Conservation (phyloP, 2,888 invertebrate genomes). For the Leucophora obtusa region DNA sequence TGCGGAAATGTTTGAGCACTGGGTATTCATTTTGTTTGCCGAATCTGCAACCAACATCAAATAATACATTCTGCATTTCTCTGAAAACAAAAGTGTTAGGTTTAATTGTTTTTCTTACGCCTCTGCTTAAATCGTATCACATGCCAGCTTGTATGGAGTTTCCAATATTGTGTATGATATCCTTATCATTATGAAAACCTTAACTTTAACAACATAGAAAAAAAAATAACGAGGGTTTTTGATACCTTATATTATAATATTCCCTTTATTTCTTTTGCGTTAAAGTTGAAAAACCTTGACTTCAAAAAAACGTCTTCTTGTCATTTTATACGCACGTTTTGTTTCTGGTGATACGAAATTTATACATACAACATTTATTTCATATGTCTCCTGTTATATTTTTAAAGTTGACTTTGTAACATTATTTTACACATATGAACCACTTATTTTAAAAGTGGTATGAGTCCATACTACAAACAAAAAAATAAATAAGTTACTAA, state of each 20-base stretch:
- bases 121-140: not conserved
- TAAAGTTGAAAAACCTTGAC: conserved; percentile 36
- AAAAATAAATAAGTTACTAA: too few relatives aligned
- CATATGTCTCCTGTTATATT: not conserved
- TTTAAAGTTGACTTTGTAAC: conserved; percentile 41
- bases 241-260: conserved; percentile 8
- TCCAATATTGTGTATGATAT: conserved; percentile 32
- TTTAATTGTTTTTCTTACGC: too few relatives aligned
- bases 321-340: conserved; percentile 61
- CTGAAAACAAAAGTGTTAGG: too few relatives aligned
- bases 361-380: conserved; percentile 14
- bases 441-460: too few relatives aligned
- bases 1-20: too few relatives aligned
- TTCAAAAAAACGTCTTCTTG: conserved; percentile 21
- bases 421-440: conserved; percentile 38
- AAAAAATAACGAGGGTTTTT: conserved; percentile 3
- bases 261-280: conserved; percentile 2
- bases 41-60: too few relatives aligned
- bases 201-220: conserved; percentile 8
- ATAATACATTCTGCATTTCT: too few relatives aligned
- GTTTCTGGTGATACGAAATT: conserved; percentile 38
- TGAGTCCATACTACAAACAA: too few relatives aligned
- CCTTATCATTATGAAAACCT: conserved; percentile 25
- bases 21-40: too few relatives aligned
- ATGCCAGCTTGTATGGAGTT: not conserved